Conservation (phyloP, 2,113 vertebrate genomes). For the Choloepus hoffmanni region DNA sequence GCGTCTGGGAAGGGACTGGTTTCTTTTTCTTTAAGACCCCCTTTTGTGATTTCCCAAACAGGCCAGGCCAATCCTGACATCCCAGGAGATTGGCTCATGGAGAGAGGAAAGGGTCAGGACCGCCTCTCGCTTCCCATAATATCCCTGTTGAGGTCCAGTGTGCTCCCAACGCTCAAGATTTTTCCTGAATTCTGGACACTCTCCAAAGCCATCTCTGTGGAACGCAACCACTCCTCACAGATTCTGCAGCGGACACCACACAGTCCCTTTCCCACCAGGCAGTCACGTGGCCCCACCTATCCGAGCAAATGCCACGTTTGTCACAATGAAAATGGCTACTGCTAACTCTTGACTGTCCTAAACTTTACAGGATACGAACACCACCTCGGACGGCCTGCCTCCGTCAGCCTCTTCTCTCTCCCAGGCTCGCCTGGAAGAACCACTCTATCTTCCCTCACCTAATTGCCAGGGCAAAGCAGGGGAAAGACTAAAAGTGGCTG, state of each 20-base stretch:
- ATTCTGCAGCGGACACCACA: neutral
- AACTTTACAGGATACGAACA: neutral
- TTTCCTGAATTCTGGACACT: neutral
- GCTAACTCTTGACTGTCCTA: neutral
- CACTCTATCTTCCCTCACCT: neutral
- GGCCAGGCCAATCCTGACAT: constrained; percentile 19
- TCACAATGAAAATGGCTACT: constrained; percentile 17
- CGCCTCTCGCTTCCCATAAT: neutral
- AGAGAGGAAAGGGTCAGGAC: neutral
- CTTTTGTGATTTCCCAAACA: neutral
- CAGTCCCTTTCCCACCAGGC: neutral
- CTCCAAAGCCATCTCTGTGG: neutral
- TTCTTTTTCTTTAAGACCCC: neutral
- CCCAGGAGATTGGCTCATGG: neutral
- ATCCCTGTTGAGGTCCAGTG: neutral
- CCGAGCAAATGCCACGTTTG: neutral
- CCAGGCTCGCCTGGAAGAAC: neutral
- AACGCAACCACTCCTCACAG: neutral
- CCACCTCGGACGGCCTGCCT: neutral
- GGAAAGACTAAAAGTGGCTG: neutral
- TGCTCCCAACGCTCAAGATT: neutral
- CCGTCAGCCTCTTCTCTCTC: neutral
- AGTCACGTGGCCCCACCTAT: neutral
- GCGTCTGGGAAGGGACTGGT: neutral
- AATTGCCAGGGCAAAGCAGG: neutral